A percentile compares a stretch with the other conserved stretches of the same genome.
phyloP scores from a whole-genome alignment of 2,113 vertebrate genomes.

The Upupa epops region DNA sequence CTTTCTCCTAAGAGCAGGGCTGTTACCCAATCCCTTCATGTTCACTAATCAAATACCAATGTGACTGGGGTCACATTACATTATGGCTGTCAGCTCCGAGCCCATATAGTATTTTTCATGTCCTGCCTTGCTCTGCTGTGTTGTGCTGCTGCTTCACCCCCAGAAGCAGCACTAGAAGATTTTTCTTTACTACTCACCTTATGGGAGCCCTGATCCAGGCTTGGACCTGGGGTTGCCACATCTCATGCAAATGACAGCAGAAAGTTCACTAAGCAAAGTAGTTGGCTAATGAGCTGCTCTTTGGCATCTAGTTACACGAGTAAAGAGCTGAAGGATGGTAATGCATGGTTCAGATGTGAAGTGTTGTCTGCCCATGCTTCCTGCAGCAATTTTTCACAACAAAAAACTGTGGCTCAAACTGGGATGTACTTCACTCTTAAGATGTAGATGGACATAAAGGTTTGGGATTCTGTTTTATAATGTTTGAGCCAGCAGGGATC shows the following conservation, averaged over 20 bases:
- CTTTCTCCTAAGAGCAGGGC: conserved; percentile 28
- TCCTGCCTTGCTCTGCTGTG: background rate
- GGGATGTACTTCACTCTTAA: background rate
- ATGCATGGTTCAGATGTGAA: background rate
- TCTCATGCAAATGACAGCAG: background rate
- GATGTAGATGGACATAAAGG: background rate
- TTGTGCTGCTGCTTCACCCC: conserved; percentile 1
- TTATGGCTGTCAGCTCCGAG: conserved; percentile 36
- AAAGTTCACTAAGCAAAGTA: background rate
- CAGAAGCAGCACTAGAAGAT: background rate
- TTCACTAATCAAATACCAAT: conserved; percentile 54
- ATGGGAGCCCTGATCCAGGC: background rate
- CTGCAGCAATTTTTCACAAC: conserved; percentile 3
- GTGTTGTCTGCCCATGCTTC: conserved; percentile 5
- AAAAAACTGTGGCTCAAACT: background rate
- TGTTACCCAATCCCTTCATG: background rate
- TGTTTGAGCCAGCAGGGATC: conserved; percentile 25
- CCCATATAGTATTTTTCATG: conserved; percentile 37
- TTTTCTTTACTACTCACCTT: background rate
- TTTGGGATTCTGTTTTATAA: conserved; percentile 15
- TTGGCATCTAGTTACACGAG: background rate
- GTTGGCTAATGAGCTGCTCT: background rate
- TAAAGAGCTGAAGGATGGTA: background rate
- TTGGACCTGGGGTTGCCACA: background rate
- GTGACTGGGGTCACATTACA: conserved; percentile 54